Conservation (phyloP, 2,888 invertebrate genomes). For the Nezara viridula region DNA sequence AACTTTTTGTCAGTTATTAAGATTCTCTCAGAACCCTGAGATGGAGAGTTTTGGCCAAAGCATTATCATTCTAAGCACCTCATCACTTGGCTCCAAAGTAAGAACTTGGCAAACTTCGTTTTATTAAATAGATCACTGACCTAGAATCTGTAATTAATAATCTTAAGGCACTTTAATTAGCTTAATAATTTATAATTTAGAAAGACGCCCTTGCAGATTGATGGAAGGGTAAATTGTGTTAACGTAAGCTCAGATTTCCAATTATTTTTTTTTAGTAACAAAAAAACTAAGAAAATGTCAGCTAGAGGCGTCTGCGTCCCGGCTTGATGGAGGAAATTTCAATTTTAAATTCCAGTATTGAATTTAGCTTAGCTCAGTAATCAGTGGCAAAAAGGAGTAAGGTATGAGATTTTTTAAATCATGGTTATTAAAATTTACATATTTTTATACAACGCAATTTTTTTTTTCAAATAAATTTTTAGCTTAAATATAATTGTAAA, state of each 20-base stretch:
- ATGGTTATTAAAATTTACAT: background rate
- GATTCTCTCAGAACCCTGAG: background rate
- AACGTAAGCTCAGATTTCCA: background rate
- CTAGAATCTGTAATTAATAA: slow-evolving; percentile 15
- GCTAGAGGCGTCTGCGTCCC: background rate
- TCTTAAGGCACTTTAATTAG: background rate
- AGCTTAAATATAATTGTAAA: background rate
- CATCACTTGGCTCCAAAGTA: slow-evolving; percentile 11
- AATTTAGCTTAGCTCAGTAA: background rate
- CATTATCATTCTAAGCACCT: slow-evolving; percentile 24
- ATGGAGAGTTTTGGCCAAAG: background rate
- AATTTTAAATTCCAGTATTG: slow-evolving; percentile 3
- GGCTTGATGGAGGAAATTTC: background rate
- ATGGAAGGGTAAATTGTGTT: background rate
- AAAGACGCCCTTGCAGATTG: background rate
- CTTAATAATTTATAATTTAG: slow-evolving; percentile 5
- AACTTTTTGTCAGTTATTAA: slow-evolving; percentile 11
- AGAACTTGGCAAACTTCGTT: slow-evolving; percentile 7
- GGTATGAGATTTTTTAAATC: background rate
- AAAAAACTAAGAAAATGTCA: background rate
- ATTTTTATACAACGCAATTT: background rate
- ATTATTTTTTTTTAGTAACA: background rate
- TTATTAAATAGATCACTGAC: slow-evolving; percentile 37
- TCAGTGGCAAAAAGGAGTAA: background rate
- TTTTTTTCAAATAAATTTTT: background rate